Evolutionary conservation across 2,888 invertebrate genomes (phyloP), one percentile per base, ranked within the genome.

Genomic region (Malthinus seriepunctatus): DNA sequence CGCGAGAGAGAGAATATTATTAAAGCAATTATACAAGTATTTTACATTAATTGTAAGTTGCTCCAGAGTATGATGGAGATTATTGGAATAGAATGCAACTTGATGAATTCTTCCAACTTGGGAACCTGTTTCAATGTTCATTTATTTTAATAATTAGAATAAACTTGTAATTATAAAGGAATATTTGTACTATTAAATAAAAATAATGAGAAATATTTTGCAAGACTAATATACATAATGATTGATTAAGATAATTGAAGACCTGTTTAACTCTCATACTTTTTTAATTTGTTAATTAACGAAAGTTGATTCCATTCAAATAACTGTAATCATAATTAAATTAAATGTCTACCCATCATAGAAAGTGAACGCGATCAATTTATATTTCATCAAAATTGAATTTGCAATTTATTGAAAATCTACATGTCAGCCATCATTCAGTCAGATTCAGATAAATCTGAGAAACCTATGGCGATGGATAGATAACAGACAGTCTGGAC

Each of bases 111-210:
- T 52, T 52, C 11, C 34, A 48, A 12, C 37, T 23, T 37, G 5
- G 11, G 14, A 55, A 55, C 59, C 50, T 47, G 55, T 51, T 59
- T 38, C 5, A 15, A 12, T 38, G 9, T 9, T 35, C 49, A 12
- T 57, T 57, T 14, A 51, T 52, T 35, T 47, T 38, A 42, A 49
- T 55, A 55, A 59, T 55, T 59, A 55, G 39, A 55, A 50, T 56
- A 51, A 50, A 47, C 50, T 33, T 51, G 33, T 44, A 50, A 49
- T 55, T 49, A 45, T 23, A 42, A 32, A 14, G 42, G 14, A n/a
- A 35, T 45, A 56, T 56, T 51, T 37, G 11, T 14, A 37, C 31
- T 45, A 32, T 56, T 55, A 44, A 54, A 39, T 32, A n/a, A 32
- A 35, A 42, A 14, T 49, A 55, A 55, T 12, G 49, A 55, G 35